Evolutionary conservation across 2,888 invertebrate genomes (phyloP).

Genomic region (Colletes collaris): DNA sequence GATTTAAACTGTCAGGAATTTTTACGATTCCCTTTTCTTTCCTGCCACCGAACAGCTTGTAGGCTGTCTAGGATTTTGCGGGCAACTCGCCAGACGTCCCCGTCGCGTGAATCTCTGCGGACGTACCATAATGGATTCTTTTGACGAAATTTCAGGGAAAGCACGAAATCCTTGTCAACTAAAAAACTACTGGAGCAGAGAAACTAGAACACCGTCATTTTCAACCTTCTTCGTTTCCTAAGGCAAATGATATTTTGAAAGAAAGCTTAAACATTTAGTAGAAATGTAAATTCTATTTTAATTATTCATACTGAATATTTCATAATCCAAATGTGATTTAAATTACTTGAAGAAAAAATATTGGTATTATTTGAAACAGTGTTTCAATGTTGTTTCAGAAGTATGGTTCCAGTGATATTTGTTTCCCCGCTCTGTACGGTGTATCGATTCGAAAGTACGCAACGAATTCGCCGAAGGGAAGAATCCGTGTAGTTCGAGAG

Average conservation of each 20-base stretch:
- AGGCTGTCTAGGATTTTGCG: background rate
- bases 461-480: conserved; percentile 22
- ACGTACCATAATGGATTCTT: background rate
- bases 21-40: conserved; percentile 54
- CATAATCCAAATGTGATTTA: no score
- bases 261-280: no score
- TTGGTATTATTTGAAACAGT: no score
- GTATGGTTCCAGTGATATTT: background rate
- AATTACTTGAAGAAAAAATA: no score
- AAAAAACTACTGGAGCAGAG: no score
- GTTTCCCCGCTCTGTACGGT: no score
- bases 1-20: conserved; percentile 43
- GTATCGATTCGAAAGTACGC: background rate
- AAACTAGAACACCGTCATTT: no score
- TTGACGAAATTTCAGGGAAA: background rate
- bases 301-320: no score
- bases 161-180: background rate
- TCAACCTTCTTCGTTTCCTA: no score
- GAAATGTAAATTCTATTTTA: no score
- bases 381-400: no score
- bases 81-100: background rate
- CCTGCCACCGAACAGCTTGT: conserved; percentile 46
- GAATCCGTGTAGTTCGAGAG: conserved; percentile 15
- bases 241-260: no score
- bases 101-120: background rate